These are phyloP conservation scores for Ormyrus thymus DNA, from an alignment of 2,888 invertebrate genomes.

Conservation along the genomic window DNA sequence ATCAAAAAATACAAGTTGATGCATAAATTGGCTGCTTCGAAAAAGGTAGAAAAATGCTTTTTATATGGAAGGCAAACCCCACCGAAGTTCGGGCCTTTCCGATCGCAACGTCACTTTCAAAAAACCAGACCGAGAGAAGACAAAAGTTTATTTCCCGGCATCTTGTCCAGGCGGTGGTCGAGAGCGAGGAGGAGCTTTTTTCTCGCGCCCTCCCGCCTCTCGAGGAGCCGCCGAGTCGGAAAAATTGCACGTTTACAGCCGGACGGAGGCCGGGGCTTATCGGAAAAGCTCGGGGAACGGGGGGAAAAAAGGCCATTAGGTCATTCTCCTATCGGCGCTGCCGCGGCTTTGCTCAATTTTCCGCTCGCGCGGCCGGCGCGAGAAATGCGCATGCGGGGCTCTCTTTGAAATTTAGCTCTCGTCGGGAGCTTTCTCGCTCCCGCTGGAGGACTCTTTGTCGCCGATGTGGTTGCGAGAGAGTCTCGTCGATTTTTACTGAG, in stretches of 20 bases:
- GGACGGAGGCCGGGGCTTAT: background rate
- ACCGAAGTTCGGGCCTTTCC: background rate
- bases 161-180: background rate
- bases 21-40: too few relatives aligned
- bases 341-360: background rate
- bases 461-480: too few relatives aligned
- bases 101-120: background rate
- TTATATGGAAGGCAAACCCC: background rate
- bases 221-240: conserved; percentile 28
- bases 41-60: too few relatives aligned
- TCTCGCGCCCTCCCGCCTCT: conserved; percentile 7
- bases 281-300: background rate
- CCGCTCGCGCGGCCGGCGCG: background rate
- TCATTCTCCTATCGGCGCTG: conserved; percentile 6
- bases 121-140: background rate
- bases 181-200: conserved; percentile 1
- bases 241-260: conserved; percentile 39
- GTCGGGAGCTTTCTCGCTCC: background rate
- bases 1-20: too few relatives aligned
- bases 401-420: background rate
- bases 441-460: background rate
- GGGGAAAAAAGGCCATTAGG: conserved; percentile 1
- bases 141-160: too few relatives aligned
- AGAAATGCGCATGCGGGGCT: background rate
- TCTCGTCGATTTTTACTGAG: too few relatives aligned